phyloP scores from a whole-genome alignment of 2,888 invertebrate genomes.

The Melinaea marsaeus region DNA sequence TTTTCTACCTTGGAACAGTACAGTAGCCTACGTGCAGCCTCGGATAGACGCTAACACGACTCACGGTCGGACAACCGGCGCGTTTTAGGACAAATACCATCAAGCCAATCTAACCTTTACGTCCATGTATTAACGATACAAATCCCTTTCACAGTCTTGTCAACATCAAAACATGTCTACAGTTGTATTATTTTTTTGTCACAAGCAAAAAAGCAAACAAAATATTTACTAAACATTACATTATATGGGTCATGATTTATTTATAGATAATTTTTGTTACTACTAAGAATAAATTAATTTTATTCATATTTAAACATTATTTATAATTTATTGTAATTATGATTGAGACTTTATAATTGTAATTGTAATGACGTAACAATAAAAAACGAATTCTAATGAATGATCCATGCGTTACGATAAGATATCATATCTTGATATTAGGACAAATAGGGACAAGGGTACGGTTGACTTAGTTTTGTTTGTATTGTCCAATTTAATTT shows the following conservation, averaged over 20 bases:
- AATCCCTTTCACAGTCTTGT: not conserved
- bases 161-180: conserved; percentile 31
- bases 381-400: conserved; percentile 32
- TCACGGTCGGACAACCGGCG: conserved; percentile 54
- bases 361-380: conserved; percentile 16
- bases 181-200: conserved; percentile 37
- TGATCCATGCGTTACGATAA: conserved; percentile 66
- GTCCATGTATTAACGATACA: not conserved
- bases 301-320: no score
- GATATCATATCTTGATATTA: conserved; percentile 69
- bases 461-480: conserved; percentile 53
- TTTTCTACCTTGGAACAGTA: conserved; percentile 46
- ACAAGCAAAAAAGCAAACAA: conserved; percentile 40
- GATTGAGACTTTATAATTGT: no score
- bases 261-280: not conserved
- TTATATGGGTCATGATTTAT: conserved; percentile 19
- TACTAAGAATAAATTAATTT: not conserved
- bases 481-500: conserved; percentile 63
- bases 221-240: conserved; percentile 19
- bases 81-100: conserved; percentile 43
- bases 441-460: conserved; percentile 76
- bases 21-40: conserved; percentile 64
- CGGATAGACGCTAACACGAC: conserved; percentile 58
- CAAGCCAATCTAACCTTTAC: conserved; percentile 21
- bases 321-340: no score